A percentile compares a stretch with the other conserved stretches of the same genome.
phyloP scores from a whole-genome alignment of 2,888 invertebrate genomes.

The Sarcophaga subvicina region DNA sequence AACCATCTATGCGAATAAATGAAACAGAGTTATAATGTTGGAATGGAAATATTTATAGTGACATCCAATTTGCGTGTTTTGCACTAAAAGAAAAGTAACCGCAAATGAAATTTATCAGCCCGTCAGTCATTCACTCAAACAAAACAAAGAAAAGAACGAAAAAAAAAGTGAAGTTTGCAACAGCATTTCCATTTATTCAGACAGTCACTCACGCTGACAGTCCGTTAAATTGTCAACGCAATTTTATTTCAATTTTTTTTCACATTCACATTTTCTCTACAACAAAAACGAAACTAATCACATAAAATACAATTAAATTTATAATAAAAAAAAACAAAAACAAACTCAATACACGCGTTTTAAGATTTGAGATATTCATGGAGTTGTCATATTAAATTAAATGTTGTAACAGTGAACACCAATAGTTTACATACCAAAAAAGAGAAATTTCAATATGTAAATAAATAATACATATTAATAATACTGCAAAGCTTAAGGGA shows the following conservation, averaged over 20 bases:
- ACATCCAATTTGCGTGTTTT: constrained; percentile 79
- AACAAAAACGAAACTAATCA: constrained; percentile 68
- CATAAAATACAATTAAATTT: constrained; percentile 50
- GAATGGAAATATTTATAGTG: constrained; percentile 76
- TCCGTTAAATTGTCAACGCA: constrained; percentile 76
- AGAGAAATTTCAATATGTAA: too few species aligned
- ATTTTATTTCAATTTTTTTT: constrained; percentile 62
- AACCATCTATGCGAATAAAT: constrained; percentile 10
- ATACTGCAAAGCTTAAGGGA: not conserved
- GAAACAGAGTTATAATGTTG: constrained; percentile 19
- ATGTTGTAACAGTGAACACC: constrained; percentile 1
- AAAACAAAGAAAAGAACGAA: not conserved
- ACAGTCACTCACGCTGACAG: constrained; percentile 55
- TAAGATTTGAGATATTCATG: constrained; percentile 5
- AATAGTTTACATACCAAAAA: too few species aligned
- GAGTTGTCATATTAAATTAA: constrained; percentile 26
- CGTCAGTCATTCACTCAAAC: constrained; percentile 51
- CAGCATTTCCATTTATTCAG: constrained; percentile 67
- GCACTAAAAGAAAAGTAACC: constrained; percentile 57
- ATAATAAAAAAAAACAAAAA: too few species aligned
- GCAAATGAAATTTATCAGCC: constrained; percentile 75
- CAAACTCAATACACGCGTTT: too few species aligned
- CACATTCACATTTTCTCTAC: not conserved
- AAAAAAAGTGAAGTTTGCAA: not conserved
- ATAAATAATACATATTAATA: not conserved